Conservation (phyloP, 2,113 vertebrate genomes). For the Gobius niger region DNA sequence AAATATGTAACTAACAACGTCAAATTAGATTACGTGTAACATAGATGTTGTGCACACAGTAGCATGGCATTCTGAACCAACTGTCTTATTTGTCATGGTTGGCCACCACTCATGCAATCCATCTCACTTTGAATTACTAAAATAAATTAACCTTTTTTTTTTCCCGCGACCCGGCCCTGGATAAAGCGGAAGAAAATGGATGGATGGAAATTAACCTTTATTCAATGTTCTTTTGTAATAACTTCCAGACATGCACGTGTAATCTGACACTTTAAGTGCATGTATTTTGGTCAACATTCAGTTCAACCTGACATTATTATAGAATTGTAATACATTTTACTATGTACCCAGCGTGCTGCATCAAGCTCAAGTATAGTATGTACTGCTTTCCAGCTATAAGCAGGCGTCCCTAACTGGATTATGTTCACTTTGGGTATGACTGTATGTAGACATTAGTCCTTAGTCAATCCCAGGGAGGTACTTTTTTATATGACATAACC, state of each 20-base stretch:
- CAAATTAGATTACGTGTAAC: too few species aligned
- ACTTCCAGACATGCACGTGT: constrained; percentile 4
- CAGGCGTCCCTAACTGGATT: background rate
- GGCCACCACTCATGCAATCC: too few species aligned
- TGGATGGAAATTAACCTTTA: too few species aligned
- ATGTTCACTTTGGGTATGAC: constrained; percentile 12
- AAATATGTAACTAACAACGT: too few species aligned
- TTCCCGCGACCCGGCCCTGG: too few species aligned
- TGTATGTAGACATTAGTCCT: constrained; percentile 18
- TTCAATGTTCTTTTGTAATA: background rate
- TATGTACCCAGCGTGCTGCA: background rate
- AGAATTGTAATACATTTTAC: constrained; percentile 6
- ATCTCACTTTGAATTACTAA: too few species aligned
- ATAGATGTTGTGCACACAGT: too few species aligned
- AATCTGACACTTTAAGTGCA: constrained; percentile 66
- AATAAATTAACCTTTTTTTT: background rate
- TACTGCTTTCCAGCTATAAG: background rate
- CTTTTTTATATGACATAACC: constrained; percentile 47
- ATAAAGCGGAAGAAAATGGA: too few species aligned
- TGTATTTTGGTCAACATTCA: constrained; percentile 53
- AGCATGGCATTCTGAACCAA: too few species aligned
- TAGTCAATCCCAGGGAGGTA: constrained; percentile 44
- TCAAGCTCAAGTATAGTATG: background rate
- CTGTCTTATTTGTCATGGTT: too few species aligned
- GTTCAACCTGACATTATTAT: constrained; percentile 6